phyloP scores from a whole-genome alignment of 2,797 vertebrate species.

The Neoniphon sammara region DNA sequence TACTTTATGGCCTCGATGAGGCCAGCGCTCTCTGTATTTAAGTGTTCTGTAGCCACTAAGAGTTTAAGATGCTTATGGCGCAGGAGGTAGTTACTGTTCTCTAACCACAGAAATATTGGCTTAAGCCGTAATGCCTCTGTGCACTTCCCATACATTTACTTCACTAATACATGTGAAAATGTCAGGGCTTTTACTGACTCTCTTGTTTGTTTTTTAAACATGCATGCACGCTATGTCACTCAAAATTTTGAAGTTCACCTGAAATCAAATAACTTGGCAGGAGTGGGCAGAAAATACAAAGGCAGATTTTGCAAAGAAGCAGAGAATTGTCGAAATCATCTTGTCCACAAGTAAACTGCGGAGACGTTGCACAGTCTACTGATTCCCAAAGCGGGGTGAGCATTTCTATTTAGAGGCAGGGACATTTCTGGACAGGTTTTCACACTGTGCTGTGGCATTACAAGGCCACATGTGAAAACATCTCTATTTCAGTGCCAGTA shows the following conservation, averaged over 20 bases:
- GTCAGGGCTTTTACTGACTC: constrained; percentile 26
- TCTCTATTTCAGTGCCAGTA: constrained; percentile 17
- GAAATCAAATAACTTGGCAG: constrained; percentile 1
- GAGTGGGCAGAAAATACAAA: neutral
- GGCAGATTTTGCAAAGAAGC: neutral
- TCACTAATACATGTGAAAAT: constrained; percentile 41
- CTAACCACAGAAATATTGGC: constrained; percentile 73
- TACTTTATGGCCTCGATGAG: constrained; percentile 77
- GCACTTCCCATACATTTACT: constrained; percentile 52
- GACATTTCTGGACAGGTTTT: constrained; percentile 35
- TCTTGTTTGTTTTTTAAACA: constrained; percentile 10
- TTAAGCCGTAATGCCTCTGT: constrained; percentile 63
- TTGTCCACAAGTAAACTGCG: neutral
- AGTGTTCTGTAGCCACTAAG: constrained; percentile 77
- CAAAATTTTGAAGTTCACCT: neutral
- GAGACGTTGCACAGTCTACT: neutral
- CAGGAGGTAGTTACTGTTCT: constrained; percentile 78
- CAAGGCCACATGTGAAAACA: constrained; percentile 34
- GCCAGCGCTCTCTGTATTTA: constrained; percentile 77
- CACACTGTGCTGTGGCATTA: constrained; percentile 34
- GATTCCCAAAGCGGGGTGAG: constrained; percentile 9
- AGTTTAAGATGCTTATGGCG: constrained; percentile 73
- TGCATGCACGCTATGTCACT: neutral
- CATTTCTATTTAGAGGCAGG: constrained; percentile 6
- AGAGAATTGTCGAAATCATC: neutral